Evolutionary conservation across 2,113 vertebrate species (phyloP).

Genomic region (Corythornis vintsioides): DNA sequence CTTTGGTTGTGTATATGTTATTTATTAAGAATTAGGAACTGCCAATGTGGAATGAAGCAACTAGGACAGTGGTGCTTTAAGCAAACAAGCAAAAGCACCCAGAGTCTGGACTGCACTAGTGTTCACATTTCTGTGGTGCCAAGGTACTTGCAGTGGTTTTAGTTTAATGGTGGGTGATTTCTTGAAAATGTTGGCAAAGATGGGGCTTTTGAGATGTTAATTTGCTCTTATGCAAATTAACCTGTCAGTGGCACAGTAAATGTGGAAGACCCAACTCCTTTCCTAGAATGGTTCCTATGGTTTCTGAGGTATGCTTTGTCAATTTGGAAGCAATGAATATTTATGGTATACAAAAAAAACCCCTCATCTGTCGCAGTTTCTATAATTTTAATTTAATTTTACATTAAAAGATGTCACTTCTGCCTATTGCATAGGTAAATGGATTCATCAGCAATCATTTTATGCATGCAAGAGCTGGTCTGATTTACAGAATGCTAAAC

Average conservation of each 20-base stretch:
- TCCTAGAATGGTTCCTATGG: slow-evolving; percentile 62
- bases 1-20: not conserved
- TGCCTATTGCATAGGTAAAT: slow-evolving; percentile 45
- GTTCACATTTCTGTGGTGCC: not conserved
- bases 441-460: slow-evolving; percentile 62
- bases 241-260: slow-evolving; percentile 32
- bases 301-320: slow-evolving; percentile 58
- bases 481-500: slow-evolving; percentile 54
- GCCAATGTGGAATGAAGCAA: not conserved
- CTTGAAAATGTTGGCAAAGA: slow-evolving; percentile 37
- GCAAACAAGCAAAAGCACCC: not conserved
- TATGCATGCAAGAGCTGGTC: slow-evolving; percentile 56
- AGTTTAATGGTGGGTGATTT: slow-evolving; percentile 9
- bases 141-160: not conserved
- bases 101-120: not conserved
- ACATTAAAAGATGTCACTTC: slow-evolving; percentile 53
- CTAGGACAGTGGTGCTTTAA: not conserved
- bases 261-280: slow-evolving; percentile 60
- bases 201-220: slow-evolving; percentile 70
- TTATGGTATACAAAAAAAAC: slow-evolving; percentile 42
- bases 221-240: slow-evolving; percentile 70
- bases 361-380: slow-evolving; percentile 45
- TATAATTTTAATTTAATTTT: slow-evolving; percentile 61
- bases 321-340: slow-evolving; percentile 66
- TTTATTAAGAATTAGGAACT: not conserved